Percentiles rank a stretch among this genome's conserved stretches.
Evolutionary conservation across 2,888 invertebrate species (phyloP).

Genomic region (Marronus borbonicus): DNA sequence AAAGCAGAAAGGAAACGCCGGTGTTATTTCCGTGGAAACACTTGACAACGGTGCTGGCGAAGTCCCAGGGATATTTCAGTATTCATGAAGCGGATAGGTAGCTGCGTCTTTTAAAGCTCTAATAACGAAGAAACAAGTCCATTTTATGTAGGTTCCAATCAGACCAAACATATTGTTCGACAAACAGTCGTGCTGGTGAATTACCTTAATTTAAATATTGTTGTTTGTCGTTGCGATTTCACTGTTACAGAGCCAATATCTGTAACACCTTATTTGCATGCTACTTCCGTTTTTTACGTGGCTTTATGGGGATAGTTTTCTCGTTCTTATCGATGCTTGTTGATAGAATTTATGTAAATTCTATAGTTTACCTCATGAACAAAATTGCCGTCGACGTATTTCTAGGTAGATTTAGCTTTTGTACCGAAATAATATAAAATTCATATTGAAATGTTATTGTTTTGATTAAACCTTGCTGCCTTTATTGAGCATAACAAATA

Average conservation of each 20-base stretch:
- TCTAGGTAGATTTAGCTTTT: too few relatives aligned
- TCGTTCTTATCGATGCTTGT: too few relatives aligned
- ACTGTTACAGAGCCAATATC: not conserved
- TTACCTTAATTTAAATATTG: slow-evolving; percentile 8
- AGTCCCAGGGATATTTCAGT: slow-evolving; percentile 11
- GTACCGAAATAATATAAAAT: too few relatives aligned
- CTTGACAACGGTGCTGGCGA: slow-evolving; percentile 29
- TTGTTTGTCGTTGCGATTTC: not conserved
- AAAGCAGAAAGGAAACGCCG: slow-evolving; percentile 53
- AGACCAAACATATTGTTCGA: slow-evolving; percentile 14
- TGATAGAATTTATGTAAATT: too few relatives aligned
- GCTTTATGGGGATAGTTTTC: not conserved
- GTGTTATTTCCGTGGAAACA: slow-evolving; percentile 26
- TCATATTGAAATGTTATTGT: too few relatives aligned
- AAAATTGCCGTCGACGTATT: too few relatives aligned
- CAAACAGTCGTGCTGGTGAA: slow-evolving; percentile 14
- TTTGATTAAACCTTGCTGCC: too few relatives aligned
- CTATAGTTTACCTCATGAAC: too few relatives aligned
- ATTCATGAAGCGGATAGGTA: slow-evolving; percentile 35
- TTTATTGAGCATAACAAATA: too few relatives aligned
- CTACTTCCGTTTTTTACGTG: not conserved
- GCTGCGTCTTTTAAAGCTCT: slow-evolving; percentile 29
- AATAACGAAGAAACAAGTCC: slow-evolving; percentile 25
- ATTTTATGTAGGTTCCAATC: slow-evolving; percentile 24
- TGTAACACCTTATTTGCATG: not conserved